Evolutionary conservation across 2,797 vertebrate genomes (phyloP).

Genomic region (Schizothorax lantsangensis): DNA sequence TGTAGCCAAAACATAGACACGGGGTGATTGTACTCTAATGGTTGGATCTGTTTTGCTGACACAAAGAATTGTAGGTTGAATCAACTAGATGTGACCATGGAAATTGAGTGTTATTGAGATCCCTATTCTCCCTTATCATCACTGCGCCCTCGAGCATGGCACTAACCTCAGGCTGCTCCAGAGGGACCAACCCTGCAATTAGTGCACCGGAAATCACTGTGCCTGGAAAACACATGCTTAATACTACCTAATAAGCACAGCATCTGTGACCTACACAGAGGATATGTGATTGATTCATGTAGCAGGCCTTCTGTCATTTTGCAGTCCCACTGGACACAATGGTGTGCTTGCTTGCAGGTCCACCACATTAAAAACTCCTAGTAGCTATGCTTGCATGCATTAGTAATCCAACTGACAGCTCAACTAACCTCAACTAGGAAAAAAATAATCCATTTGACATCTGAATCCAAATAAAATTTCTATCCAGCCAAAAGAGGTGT

Average conservation of each 20-base stretch:
- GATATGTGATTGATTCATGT: conserved; percentile 23
- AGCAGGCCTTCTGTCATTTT: conserved; percentile 20
- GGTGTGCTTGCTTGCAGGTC: neutral
- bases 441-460: neutral
- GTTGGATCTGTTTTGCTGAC: neutral
- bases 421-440: neutral
- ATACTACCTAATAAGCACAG: conserved; percentile 21
- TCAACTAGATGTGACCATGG: conserved; percentile 5
- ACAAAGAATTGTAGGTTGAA: conserved; percentile 3
- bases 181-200: conserved; percentile 22
- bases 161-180: conserved; percentile 19
- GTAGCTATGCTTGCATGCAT: neutral
- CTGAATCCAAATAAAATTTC: neutral
- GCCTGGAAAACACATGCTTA: conserved; percentile 23
- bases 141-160: neutral
- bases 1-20: neutral
- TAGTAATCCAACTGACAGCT: neutral
- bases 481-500: neutral
- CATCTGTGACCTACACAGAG: conserved; percentile 9
- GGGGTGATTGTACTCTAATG: neutral
- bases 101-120: conserved; percentile 10
- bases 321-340: conserved; percentile 1
- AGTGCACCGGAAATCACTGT: conserved; percentile 28
- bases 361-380: neutral
- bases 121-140: conserved; percentile 11